Evolutionary conservation across 2,888 invertebrate genomes (phyloP).

Genomic region (Clepsis dumicolana): DNA sequence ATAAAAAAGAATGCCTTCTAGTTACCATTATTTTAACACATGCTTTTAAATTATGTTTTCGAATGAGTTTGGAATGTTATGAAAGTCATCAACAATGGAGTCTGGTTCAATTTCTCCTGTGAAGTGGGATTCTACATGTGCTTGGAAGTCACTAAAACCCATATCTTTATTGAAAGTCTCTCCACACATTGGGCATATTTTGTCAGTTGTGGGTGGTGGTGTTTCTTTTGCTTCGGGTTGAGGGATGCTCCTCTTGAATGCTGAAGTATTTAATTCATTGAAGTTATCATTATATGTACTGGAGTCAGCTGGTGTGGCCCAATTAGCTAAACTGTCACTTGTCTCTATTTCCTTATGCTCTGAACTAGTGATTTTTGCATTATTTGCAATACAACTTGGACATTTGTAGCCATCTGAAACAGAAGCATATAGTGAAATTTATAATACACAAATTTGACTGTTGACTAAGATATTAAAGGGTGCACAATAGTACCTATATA

Average conservation of each 20-base stretch:
- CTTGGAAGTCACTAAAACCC: conserved; percentile 88
- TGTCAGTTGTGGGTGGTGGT: conserved; percentile 64
- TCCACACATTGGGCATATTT: conserved; percentile 92
- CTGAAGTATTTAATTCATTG: conserved; percentile 67
- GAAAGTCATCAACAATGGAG: conserved; percentile 83
- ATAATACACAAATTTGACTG: too few relatives aligned
- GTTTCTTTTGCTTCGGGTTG: conserved; percentile 57
- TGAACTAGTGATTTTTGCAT: conserved; percentile 63
- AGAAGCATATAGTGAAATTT: conserved; percentile 29
- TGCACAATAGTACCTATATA: too few relatives aligned
- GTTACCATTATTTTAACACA: neutral
- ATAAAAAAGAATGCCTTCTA: neutral
- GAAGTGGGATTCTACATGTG: conserved; percentile 93
- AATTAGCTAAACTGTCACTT: conserved; percentile 78
- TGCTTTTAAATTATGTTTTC: conserved; percentile 64
- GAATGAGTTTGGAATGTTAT: conserved; percentile 77
- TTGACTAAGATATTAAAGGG: too few relatives aligned
- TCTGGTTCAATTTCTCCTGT: conserved; percentile 85
- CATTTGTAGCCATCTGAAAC: conserved; percentile 80
- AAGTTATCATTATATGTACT: conserved; percentile 71
- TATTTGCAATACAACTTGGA: conserved; percentile 69
- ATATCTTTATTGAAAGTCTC: conserved; percentile 85
- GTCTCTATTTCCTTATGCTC: conserved; percentile 83
- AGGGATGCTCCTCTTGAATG: conserved; percentile 61
- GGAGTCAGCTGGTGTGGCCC: conserved; percentile 80